Percentiles rank a stretch among this genome's conserved stretches.
Evolutionary conservation across 2,797 vertebrate species (phyloP).

Genomic region (Sebastes alutus): DNA sequence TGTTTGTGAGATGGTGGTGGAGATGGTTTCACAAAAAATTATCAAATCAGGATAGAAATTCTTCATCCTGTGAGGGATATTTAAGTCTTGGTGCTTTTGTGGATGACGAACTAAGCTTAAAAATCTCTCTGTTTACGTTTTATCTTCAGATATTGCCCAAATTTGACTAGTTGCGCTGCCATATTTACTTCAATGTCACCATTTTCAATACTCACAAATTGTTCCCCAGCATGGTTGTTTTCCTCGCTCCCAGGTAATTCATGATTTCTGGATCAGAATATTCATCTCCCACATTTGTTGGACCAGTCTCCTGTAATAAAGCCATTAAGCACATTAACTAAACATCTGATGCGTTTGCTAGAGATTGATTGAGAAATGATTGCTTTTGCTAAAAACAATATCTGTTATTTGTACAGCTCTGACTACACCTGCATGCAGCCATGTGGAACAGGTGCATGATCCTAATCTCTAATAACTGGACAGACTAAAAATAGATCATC

Average conservation of each 20-base stretch:
- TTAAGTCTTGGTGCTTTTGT: background rate
- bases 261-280: conserved; percentile 90
- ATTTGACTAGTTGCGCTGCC: background rate
- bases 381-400: background rate
- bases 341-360: background rate
- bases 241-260: conserved; percentile 91
- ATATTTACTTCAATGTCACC: background rate
- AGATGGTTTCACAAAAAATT: background rate
- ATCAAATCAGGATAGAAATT: background rate
- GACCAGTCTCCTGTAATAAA: conserved; percentile 90
- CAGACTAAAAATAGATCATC: conserved; percentile 67
- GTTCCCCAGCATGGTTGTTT: conserved; percentile 91
- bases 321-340: background rate
- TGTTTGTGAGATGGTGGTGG: background rate
- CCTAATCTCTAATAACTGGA: conserved; percentile 56
- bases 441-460: conserved; percentile 44
- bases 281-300: conserved; percentile 95
- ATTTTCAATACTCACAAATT: conserved; percentile 91
- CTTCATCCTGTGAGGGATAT: background rate
- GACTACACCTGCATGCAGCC: conserved; percentile 48
- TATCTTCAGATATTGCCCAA: background rate
- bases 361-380: background rate
- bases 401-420: background rate
- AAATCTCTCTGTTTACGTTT: background rate
- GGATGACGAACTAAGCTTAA: background rate